phyloP scores from a whole-genome alignment of 2,113 vertebrate genomes.

The Chaenocephalus aceratus region DNA sequence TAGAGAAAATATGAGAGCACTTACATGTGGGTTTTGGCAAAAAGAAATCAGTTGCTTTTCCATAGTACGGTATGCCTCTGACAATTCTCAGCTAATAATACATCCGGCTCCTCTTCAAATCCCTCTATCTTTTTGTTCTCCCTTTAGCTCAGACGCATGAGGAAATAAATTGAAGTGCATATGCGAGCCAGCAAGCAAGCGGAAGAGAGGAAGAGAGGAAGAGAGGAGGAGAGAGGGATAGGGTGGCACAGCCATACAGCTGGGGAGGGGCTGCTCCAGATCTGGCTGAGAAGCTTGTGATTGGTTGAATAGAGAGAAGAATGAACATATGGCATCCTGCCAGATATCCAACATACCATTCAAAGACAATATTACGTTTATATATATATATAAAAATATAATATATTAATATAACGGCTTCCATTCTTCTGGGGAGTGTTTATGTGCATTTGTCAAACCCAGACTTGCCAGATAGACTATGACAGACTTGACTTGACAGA shows the following conservation, averaged over 20 bases:
- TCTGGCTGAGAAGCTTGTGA: slow-evolving; percentile 5
- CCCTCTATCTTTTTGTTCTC: background rate
- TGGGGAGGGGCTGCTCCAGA: slow-evolving; percentile 48
- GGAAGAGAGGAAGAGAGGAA: slow-evolving; percentile 8
- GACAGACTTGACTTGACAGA: too few species aligned
- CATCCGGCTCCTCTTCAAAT: slow-evolving; percentile 3
- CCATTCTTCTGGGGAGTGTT: too few species aligned
- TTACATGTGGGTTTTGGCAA: slow-evolving; percentile 82
- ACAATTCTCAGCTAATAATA: slow-evolving; percentile 17
- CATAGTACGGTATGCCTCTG: slow-evolving; percentile 38
- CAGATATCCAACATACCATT: background rate
- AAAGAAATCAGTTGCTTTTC: slow-evolving; percentile 60
- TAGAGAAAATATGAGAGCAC: slow-evolving; percentile 49
- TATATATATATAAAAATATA: too few species aligned
- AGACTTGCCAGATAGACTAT: too few species aligned
- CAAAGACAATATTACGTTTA: too few species aligned
- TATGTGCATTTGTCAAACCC: too few species aligned
- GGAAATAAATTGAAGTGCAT: slow-evolving; percentile 13
- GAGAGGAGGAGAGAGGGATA: slow-evolving; percentile 24
- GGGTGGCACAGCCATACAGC: slow-evolving; percentile 31
- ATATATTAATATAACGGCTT: too few species aligned
- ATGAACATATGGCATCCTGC: background rate
- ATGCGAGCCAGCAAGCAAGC: slow-evolving; percentile 15
- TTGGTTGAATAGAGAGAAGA: slow-evolving; percentile 38
- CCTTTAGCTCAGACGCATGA: slow-evolving; percentile 13